These are phyloP conservation scores for Labeo catla DNA, from an alignment of 2,113 vertebrate genomes.

Conservation along the genomic window DNA sequence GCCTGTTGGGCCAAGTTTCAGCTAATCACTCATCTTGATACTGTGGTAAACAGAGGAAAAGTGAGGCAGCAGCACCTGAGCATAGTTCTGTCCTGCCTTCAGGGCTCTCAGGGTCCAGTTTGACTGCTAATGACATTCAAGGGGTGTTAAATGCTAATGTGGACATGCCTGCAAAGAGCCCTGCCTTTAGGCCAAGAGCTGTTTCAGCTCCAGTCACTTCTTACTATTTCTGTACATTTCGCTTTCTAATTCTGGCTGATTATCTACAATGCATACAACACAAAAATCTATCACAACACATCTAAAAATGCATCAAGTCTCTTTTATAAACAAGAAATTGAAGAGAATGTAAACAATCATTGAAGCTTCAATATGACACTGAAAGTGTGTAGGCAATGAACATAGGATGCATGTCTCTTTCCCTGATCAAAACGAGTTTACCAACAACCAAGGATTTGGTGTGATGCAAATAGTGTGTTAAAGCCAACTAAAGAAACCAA, in stretches of 20 bases:
- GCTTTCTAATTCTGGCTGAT: not conserved
- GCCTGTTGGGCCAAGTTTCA: conserved; percentile 26
- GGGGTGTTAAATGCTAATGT: conserved; percentile 22
- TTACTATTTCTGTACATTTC: not conserved
- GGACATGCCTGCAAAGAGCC: conserved; percentile 28
- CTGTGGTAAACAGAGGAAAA: not conserved
- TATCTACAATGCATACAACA: not conserved
- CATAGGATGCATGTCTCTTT: not conserved
- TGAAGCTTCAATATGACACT: not conserved
- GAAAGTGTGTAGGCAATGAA: not conserved
- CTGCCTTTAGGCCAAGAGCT: conserved; percentile 31
- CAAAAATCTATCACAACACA: not conserved
- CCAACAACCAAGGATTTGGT: not conserved
- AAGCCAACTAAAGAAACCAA: not conserved
- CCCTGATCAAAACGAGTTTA: not conserved
- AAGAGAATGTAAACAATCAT: not conserved
- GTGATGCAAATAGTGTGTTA: not conserved
- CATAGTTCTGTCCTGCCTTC: conserved; percentile 25
- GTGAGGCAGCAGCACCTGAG: not conserved
- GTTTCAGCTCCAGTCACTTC: not conserved
- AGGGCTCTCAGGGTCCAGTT: conserved; percentile 23
- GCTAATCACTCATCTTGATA: conserved; percentile 5
- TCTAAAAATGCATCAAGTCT: not conserved
- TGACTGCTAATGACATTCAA: conserved; percentile 47
- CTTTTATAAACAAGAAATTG: not conserved